These are phyloP conservation scores for Athripsodes cinereus DNA, from an alignment of 2,888 invertebrate species.

Conservation along the genomic window DNA sequence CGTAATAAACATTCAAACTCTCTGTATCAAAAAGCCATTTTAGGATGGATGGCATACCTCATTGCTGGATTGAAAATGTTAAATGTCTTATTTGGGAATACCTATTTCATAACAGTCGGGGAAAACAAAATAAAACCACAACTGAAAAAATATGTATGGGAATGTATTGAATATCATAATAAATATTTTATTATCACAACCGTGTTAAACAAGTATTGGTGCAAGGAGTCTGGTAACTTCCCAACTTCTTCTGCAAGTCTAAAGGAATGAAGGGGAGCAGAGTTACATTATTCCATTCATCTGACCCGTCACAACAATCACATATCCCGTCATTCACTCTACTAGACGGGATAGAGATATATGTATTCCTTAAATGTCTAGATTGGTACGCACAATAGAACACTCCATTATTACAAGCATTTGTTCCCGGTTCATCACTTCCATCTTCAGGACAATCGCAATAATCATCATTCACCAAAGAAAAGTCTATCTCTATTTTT, in stretches of 20 bases:
- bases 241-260: constrained; percentile 24
- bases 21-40: no score
- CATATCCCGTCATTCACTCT: constrained; percentile 92
- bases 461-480: constrained; percentile 72
- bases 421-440: constrained; percentile 77
- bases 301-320: constrained; percentile 91
- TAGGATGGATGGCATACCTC: no score
- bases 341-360: constrained; percentile 60
- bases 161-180: no score
- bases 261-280: background rate
- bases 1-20: no score
- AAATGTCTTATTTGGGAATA: no score
- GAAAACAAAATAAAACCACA: no score
- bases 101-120: background rate
- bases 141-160: no score
- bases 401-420: constrained; percentile 76
- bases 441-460: constrained; percentile 77
- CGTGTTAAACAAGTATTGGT: constrained; percentile 24
- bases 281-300: constrained; percentile 51
- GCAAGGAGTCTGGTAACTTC: constrained; percentile 28
- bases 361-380: constrained; percentile 31
- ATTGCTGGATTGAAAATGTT: no score
- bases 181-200: background rate
- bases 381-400: constrained; percentile 72
- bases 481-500: constrained; percentile 46